Evolutionary conservation across 2,888 invertebrate species (phyloP).

Genomic region (Noctua janthina): DNA sequence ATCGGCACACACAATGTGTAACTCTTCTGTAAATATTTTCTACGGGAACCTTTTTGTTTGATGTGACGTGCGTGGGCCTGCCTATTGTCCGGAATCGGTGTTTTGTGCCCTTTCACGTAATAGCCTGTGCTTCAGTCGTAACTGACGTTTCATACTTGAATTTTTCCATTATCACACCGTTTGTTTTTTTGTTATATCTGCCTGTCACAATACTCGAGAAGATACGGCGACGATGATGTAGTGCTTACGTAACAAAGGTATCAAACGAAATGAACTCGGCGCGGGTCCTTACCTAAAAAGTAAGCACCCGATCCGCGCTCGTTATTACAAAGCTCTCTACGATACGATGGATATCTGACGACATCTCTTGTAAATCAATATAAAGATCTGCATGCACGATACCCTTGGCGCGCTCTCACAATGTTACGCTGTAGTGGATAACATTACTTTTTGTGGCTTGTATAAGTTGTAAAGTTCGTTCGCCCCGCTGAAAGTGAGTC

Average conservation of each 20-base stretch:
- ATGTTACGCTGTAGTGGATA: slow-evolving; percentile 37
- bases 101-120: slow-evolving; percentile 71
- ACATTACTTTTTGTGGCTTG: slow-evolving; percentile 51
- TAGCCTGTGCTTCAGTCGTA: slow-evolving; percentile 67
- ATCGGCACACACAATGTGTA: slow-evolving; percentile 69
- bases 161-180: slow-evolving; percentile 61
- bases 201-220: slow-evolving; percentile 30
- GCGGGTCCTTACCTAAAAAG: slow-evolving; percentile 17
- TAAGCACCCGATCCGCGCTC: slow-evolving; percentile 32
- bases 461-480: slow-evolving; percentile 44
- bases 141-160: slow-evolving; percentile 62
- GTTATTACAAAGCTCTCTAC: slow-evolving; percentile 53
- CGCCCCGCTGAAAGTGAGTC: slow-evolving; percentile 48
- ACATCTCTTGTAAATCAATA: slow-evolving; percentile 61
- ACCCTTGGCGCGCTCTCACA: slow-evolving; percentile 49
- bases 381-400: slow-evolving; percentile 59
- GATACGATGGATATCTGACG: slow-evolving; percentile 40
- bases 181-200: slow-evolving; percentile 54
- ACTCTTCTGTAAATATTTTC: slow-evolving; percentile 76
- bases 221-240: slow-evolving; percentile 33
- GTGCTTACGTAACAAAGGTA: slow-evolving; percentile 31
- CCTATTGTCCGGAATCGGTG: slow-evolving; percentile 75
- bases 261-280: slow-evolving; percentile 41
- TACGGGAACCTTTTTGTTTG: slow-evolving; percentile 76
- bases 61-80: slow-evolving; percentile 74